A percentile compares a stretch with the other conserved stretches of the same genome.
Conservation (phyloP, 2,797 vertebrate genomes). For the Sebastes iracundus region DNA sequence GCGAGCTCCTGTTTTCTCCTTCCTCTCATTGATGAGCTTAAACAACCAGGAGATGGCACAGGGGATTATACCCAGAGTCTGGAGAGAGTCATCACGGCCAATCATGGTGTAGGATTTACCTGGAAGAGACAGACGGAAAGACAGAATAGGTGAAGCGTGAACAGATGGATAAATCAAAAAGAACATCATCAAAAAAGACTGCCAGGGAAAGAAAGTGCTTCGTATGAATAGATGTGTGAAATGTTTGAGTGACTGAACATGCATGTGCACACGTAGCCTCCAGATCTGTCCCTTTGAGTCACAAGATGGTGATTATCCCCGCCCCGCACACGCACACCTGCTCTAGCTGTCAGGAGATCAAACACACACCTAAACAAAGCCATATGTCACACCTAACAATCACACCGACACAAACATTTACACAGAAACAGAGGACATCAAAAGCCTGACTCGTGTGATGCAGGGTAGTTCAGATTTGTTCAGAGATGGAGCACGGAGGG, state of each 20-base stretch:
- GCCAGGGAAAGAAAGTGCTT: neutral
- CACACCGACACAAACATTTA: conserved; percentile 16
- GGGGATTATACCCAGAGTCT: conserved; percentile 96
- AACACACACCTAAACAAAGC: conserved; percentile 69
- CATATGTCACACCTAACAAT: conserved; percentile 59
- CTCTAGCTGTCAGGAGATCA: conserved; percentile 67
- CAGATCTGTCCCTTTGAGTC: conserved; percentile 36
- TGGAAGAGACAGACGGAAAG: conserved; percentile 58
- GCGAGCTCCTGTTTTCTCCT: conserved; percentile 96
- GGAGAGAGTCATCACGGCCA: conserved; percentile 94
- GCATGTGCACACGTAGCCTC: conserved; percentile 8
- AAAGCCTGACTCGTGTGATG: conserved; percentile 46
- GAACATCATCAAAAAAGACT: conserved; percentile 13
- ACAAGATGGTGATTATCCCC: conserved; percentile 31
- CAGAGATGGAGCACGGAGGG: conserved; percentile 30
- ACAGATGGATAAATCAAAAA: conserved; percentile 4
- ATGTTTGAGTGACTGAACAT: conserved; percentile 2
- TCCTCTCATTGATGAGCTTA: conserved; percentile 96
- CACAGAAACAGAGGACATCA: conserved; percentile 52
- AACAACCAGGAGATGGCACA: conserved; percentile 99
- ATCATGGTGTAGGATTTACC: conserved; percentile 99
- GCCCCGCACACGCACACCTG: conserved; percentile 32
- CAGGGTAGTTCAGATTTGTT: conserved; percentile 60
- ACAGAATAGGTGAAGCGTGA: neutral
- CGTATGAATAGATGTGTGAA: conserved; percentile 1